Evolutionary conservation across 1,140 invertebrate genomes (phyloP).

Genomic region (Proales similis): DNA sequence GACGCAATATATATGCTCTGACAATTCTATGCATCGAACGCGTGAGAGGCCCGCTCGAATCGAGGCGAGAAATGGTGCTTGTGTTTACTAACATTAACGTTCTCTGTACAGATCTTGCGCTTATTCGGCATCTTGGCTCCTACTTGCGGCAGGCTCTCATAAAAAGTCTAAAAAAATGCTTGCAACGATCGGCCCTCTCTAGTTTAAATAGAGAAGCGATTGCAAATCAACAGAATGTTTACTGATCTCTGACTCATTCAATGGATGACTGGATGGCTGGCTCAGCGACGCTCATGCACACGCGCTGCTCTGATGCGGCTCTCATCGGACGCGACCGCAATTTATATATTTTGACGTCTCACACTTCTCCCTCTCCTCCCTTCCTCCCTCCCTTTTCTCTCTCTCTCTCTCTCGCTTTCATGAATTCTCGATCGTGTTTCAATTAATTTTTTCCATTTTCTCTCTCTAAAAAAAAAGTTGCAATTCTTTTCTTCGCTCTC

Average conservation of each 20-base stretch:
- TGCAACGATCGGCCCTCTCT: no score
- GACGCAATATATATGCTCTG: slow-evolving; percentile 35
- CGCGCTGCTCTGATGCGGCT: no score
- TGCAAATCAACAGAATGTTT: no score
- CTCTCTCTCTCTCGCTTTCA: neutral
- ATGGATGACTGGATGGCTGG: no score
- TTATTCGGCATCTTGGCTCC: slow-evolving; percentile 29
- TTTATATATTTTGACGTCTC: no score
- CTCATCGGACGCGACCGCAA: no score
- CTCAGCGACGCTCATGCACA: no score
- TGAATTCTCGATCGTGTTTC: neutral
- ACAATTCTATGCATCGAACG: neutral
- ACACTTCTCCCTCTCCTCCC: no score
- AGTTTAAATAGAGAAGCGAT: no score
- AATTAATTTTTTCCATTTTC: neutral
- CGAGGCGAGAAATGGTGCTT: slow-evolving; percentile 14
- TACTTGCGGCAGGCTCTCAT: no score
- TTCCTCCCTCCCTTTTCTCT: neutral
- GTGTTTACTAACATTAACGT: slow-evolving; percentile 30
- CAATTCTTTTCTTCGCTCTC: neutral
- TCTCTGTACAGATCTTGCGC: slow-evolving; percentile 33
- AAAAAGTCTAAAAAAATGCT: no score
- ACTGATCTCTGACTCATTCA: no score
- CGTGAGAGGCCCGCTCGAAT: neutral
- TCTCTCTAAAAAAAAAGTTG: neutral